These are phyloP conservation scores for Uropsilus gracilis DNA, from an alignment of 2,113 vertebrate species.

Conservation along the genomic window DNA sequence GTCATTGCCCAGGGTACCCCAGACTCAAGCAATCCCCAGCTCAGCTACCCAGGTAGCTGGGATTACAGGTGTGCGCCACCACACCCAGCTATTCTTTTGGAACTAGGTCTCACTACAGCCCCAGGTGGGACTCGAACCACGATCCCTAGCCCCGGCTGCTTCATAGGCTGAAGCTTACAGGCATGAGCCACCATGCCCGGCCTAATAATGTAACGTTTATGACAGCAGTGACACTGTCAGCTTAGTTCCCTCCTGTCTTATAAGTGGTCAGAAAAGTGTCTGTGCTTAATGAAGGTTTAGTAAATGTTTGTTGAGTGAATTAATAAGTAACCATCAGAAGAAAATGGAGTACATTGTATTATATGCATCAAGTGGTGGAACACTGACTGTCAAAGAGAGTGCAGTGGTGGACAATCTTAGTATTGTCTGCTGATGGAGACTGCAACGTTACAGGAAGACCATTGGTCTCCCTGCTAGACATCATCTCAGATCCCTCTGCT, in stretches of 20 bases:
- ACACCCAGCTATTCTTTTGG: too few species aligned
- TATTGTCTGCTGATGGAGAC: background rate
- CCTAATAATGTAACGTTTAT: background rate
- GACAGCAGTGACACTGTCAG: background rate
- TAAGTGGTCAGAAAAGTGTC: background rate
- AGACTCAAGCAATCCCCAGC: too few species aligned
- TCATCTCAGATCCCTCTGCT: too few species aligned
- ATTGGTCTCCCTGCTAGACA: background rate
- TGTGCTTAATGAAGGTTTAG: background rate
- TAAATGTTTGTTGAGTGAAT: conserved; percentile 1
- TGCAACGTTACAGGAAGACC: fast-evolving
- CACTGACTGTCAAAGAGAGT: background rate
- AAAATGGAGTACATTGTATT: background rate
- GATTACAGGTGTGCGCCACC: too few species aligned
- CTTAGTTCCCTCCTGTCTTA: background rate
- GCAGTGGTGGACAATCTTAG: too few species aligned
- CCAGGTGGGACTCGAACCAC: too few species aligned
- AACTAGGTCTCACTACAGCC: too few species aligned
- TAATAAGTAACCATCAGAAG: background rate
- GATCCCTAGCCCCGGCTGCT: too few species aligned
- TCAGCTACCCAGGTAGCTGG: too few species aligned
- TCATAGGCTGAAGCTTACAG: too few species aligned
- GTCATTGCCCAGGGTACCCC: too few species aligned
- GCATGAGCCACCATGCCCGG: too few species aligned
- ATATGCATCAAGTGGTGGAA: background rate